Evolutionary conservation across 1,140 invertebrate species (phyloP).

Genomic region (Brachionus plicatilis): DNA sequence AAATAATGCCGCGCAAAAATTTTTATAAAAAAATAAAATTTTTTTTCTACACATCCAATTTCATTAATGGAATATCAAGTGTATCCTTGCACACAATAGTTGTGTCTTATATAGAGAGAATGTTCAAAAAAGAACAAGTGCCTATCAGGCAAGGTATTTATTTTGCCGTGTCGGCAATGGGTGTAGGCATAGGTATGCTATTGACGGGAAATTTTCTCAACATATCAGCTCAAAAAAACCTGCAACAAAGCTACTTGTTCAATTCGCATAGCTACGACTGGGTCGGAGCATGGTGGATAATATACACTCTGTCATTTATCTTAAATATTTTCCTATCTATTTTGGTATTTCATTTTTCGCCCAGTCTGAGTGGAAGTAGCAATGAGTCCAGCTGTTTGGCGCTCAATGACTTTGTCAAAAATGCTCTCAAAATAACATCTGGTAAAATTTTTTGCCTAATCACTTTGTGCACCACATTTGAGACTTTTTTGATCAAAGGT

Average conservation of each 20-base stretch:
- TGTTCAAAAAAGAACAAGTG: slow-evolving; percentile 23
- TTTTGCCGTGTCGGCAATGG: slow-evolving; percentile 20
- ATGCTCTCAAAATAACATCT: neutral
- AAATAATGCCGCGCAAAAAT: neutral
- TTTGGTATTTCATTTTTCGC: neutral
- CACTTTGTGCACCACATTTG: slow-evolving; percentile 16
- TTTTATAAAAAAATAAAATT: neutral
- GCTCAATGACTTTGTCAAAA: neutral
- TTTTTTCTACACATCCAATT: slow-evolving; percentile 6
- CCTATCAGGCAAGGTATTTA: slow-evolving; percentile 15
- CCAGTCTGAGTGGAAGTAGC: neutral
- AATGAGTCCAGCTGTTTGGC: neutral
- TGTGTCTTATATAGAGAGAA: slow-evolving; percentile 28
- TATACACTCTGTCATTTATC: neutral
- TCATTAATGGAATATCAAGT: slow-evolving; percentile 30
- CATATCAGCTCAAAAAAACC: neutral
- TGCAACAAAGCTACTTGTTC: neutral
- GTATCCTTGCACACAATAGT: slow-evolving; percentile 11
- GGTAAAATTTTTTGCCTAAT: neutral
- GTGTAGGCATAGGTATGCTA: slow-evolving; percentile 32
- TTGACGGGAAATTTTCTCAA: slow-evolving; percentile 30
- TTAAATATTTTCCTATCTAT: neutral
- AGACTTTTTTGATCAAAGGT: slow-evolving; percentile 37
- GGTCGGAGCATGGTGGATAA: slow-evolving; percentile 39
- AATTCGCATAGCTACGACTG: neutral